Conservation (phyloP, 2,888 invertebrate genomes). For the Cordilura impudica region DNA sequence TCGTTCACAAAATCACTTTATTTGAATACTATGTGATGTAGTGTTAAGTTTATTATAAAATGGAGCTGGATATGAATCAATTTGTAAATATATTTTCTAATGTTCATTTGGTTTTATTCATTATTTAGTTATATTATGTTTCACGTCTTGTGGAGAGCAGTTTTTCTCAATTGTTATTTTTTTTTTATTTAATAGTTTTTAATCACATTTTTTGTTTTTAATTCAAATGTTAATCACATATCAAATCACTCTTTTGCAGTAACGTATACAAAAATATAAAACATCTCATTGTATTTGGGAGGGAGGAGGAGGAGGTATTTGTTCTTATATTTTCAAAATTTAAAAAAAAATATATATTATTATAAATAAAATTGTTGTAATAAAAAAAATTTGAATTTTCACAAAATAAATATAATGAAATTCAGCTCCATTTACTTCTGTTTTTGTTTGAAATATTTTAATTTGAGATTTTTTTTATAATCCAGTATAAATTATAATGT, state of each 20-base stretch:
- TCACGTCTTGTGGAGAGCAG: conserved; percentile 23
- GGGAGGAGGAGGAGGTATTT: conserved; percentile 40
- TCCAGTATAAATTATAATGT: background rate
- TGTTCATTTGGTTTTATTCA: background rate
- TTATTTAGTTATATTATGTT: background rate
- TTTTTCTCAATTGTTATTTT: background rate
- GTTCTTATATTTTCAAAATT: conserved; percentile 1
- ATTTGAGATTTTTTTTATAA: background rate
- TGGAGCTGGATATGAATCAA: background rate
- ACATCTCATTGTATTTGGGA: conserved; percentile 33
- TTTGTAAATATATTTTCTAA: background rate
- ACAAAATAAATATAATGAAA: background rate
- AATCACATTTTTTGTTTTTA: conserved; percentile 47
- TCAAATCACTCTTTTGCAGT: conserved; percentile 50
- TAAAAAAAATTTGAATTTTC: background rate
- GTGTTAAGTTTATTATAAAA: background rate
- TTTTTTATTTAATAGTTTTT: conserved; percentile 32
- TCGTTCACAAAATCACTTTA: too few species aligned
- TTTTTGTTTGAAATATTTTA: background rate
- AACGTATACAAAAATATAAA: conserved; percentile 56
- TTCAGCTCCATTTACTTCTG: conserved; percentile 22
- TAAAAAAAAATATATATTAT: background rate
- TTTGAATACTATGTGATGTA: background rate
- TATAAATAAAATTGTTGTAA: background rate
- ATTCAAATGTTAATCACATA: conserved; percentile 55